A percentile compares a stretch with the other conserved stretches of the same genome.
Conservation (phyloP, 2,113 vertebrate species). For the Silurus meridionalis region DNA sequence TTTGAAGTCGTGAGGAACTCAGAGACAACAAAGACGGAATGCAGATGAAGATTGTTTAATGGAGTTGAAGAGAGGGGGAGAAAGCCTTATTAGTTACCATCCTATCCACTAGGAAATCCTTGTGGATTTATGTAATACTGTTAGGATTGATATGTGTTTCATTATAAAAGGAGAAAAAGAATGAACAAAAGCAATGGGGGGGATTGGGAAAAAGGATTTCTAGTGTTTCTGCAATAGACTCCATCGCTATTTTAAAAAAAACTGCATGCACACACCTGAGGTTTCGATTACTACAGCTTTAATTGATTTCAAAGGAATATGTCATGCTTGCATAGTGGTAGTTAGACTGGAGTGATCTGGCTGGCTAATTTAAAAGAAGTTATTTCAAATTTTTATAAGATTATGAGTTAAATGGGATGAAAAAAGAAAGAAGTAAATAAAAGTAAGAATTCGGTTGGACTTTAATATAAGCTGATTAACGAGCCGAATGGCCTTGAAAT, state of each 20-base stretch:
- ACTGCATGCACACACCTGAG: neutral
- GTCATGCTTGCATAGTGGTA: neutral
- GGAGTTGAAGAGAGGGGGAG: constrained; percentile 18
- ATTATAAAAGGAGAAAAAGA: constrained; percentile 8
- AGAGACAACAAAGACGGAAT: neutral
- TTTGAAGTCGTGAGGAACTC: constrained; percentile 17
- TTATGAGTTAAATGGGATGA: too few species aligned
- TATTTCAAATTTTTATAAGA: too few species aligned
- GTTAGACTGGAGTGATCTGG: neutral
- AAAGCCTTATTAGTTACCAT: constrained; percentile 17
- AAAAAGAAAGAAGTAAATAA: too few species aligned
- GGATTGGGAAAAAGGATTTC: neutral
- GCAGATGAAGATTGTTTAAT: constrained; percentile 22
- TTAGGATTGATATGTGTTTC: constrained; percentile 11
- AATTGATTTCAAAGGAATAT: neutral
- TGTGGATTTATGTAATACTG: neutral
- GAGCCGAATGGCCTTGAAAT: neutral
- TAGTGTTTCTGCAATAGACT: neutral
- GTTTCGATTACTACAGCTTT: neutral
- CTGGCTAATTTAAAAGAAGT: neutral
- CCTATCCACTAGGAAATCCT: constrained; percentile 32
- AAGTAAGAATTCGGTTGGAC: too few species aligned
- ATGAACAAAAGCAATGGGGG: neutral
- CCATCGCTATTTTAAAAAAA: neutral
- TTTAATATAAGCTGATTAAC: too few species aligned